Percentiles rank a stretch among this genome's conserved stretches.
These are phyloP conservation scores for Catamblyrhynchus diadema DNA, from an alignment of 2,797 vertebrate genomes.

Conservation along the genomic window DNA sequence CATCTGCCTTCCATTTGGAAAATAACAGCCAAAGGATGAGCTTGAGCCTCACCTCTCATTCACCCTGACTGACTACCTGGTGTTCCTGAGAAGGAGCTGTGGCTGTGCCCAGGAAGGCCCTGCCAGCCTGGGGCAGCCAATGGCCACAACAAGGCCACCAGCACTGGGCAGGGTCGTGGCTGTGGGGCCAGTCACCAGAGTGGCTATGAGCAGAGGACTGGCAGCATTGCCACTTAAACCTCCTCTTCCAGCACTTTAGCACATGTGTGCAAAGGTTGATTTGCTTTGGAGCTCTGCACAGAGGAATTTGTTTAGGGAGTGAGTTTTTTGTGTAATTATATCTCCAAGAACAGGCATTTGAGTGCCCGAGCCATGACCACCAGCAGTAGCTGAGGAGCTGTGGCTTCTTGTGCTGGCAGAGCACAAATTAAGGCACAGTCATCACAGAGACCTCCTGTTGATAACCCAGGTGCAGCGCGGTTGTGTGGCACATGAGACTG, in stretches of 20 bases:
- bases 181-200: neutral
- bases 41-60: neutral
- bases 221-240: slow-evolving; percentile 51
- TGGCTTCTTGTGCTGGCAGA: neutral
- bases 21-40: slow-evolving; percentile 49
- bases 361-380: neutral
- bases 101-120: neutral
- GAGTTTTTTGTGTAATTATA: neutral
- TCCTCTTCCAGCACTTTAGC: neutral
- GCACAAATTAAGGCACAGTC: neutral
- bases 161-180: slow-evolving; percentile 35
- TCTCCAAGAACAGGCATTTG: neutral
- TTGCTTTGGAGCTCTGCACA: neutral
- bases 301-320: neutral
- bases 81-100: slow-evolving; percentile 43
- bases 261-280: neutral
- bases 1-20: slow-evolving; percentile 53
- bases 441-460: neutral
- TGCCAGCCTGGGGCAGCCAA: neutral
- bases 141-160: slow-evolving; percentile 58
- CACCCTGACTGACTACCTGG: neutral
- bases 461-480: fast-evolving
- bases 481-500: fast-evolving
- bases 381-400: neutral
- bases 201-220: slow-evolving; percentile 20